A percentile compares a stretch with the other conserved stretches of the same genome.
Evolutionary conservation across 2,888 invertebrate species (phyloP).

Genomic region (Cabera pusaria): DNA sequence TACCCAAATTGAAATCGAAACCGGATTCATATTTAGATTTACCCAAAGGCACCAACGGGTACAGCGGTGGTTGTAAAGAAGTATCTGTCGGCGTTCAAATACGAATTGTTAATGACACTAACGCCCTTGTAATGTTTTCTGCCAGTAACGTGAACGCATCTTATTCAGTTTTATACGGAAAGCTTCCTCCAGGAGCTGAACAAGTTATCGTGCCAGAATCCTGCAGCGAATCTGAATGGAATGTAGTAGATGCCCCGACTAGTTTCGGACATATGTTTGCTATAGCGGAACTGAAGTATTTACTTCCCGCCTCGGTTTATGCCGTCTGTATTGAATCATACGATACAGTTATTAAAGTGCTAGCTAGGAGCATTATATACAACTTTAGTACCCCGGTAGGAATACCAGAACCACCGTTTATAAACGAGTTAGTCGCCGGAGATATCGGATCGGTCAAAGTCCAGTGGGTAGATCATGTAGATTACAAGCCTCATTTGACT

Average conservation of each 20-base stretch:
- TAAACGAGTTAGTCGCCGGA: constrained; percentile 59
- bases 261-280: constrained; percentile 36
- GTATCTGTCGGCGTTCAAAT: constrained; percentile 51
- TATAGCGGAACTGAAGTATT: constrained; percentile 42
- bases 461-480: constrained; percentile 66
- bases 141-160: constrained; percentile 43
- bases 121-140: constrained; percentile 54
- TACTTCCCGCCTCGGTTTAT: constrained; percentile 66
- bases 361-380: constrained; percentile 57
- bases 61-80: constrained; percentile 59
- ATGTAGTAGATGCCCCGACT: constrained; percentile 44
- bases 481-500: constrained; percentile 55
- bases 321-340: constrained; percentile 67
- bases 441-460: constrained; percentile 51
- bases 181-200: constrained; percentile 46
- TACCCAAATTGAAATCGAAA: constrained; percentile 41
- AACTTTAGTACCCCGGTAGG: constrained; percentile 64
- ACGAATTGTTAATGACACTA: constrained; percentile 50
- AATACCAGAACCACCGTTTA: constrained; percentile 68
- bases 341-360: constrained; percentile 41
- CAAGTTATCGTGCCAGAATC: constrained; percentile 58
- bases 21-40: constrained; percentile 48
- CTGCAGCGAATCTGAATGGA: constrained; percentile 70
- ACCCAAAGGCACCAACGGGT: constrained; percentile 60
- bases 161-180: constrained; percentile 62